Base-by-base conservation (phyloP, 2,113 vertebrate species). In the Dolichotis patagonum region DNA sequence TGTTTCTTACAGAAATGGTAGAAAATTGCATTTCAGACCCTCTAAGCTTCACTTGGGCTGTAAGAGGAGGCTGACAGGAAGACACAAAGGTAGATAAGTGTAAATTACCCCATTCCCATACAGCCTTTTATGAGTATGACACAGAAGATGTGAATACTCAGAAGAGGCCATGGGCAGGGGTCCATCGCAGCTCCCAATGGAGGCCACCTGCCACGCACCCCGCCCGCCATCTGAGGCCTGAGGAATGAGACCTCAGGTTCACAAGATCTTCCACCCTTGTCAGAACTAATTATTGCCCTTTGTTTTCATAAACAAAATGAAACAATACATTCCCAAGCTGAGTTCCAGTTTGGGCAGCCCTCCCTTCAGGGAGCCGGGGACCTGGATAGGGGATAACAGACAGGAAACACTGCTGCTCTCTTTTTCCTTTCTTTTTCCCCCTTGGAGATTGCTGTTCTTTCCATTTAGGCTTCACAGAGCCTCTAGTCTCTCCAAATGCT, bases 381-480 rank as follows among this genome's bases (percentile, higher is more conserved):
- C 56, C 85, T 96, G 91, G 88, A 77, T 10, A 1, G 20, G 78
- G 52, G 20, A 95, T 35, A 32, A 62, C 49, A 82, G 63, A 71
- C 92, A 98, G 85, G 95, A 95, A 97, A 71, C 20, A 32, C 7
- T 14, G 30, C 32, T 71, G 8, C 30, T 58, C 38, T 69, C 49
- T 41, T 56, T 62, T 65, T 85, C n/a, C 88, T 32, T 41, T 5
- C 2, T 49, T 26, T 60, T 32, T 2, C 9, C 4, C 17, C 89
- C 63, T 65, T 84, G 78, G 91, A 95, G 91, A 86, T 54, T 69
- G 60, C 82, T 97, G 78, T 88, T 93, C 28, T 96, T 90, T 96
- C 85, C 94, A 97, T 95, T 65, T 85, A 96, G n/a, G 28, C 54
- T 93, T 84, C 85, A 77, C 90, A 78, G 92, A 96, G 58, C 65